Conservation (phyloP, 2,888 invertebrate genomes). For the Charanyca ferruginea region DNA sequence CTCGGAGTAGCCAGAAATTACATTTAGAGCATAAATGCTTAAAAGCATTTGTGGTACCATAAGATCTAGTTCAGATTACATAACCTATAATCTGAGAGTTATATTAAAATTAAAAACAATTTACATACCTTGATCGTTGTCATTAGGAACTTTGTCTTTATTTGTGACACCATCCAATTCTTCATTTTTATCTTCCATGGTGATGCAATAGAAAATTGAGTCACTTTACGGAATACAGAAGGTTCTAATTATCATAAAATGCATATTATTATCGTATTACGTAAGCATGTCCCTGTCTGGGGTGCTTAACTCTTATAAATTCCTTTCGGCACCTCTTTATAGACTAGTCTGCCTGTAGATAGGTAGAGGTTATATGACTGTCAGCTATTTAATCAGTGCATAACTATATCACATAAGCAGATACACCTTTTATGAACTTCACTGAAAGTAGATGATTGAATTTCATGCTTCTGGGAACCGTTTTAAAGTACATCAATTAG, state of each 20-base stretch:
- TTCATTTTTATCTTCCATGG: constrained; percentile 33
- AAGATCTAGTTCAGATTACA: neutral
- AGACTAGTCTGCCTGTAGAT: constrained; percentile 56
- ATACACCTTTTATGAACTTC: constrained; percentile 18
- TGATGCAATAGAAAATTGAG: constrained; percentile 21
- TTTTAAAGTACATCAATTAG: constrained; percentile 10
- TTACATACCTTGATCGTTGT: constrained; percentile 62
- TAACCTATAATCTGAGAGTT: neutral
- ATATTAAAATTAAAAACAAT: constrained; percentile 2
- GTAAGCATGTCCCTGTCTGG: constrained; percentile 50
- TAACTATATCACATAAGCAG: constrained; percentile 17
- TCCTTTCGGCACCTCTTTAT: constrained; percentile 59
- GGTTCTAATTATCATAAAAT: constrained; percentile 35
- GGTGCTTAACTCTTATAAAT: constrained; percentile 56
- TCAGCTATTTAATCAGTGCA: constrained; percentile 32
- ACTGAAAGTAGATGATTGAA: constrained; percentile 14
- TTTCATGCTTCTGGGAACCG: constrained; percentile 2
- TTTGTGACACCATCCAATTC: constrained; percentile 24
- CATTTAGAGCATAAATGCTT: constrained; percentile 18
- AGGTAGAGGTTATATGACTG: constrained; percentile 26
- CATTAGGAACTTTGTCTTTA: constrained; percentile 46
- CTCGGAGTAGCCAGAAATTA: constrained; percentile 20
- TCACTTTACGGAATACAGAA: constrained; percentile 19
- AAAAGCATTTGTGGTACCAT: constrained; percentile 31
- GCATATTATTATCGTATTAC: constrained; percentile 48